Conservation (phyloP, 2,113 vertebrate species). For the Connochaetes taurinus region DNA sequence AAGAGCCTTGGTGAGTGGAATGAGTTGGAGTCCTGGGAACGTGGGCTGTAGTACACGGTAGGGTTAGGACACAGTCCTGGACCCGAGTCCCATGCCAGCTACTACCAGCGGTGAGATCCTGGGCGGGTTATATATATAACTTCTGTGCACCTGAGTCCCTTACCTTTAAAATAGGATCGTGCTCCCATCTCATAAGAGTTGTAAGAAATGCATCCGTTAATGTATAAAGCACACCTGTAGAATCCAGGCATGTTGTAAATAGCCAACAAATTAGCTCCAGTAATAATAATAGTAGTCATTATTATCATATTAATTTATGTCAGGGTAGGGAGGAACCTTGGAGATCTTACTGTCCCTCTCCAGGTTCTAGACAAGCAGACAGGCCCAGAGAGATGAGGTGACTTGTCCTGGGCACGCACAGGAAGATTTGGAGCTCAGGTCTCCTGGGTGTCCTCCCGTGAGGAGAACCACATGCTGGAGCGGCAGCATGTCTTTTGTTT, state of each 20-base stretch:
- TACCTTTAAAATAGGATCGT: neutral
- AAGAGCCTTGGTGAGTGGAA: neutral
- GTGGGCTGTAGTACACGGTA: neutral
- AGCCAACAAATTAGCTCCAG: neutral
- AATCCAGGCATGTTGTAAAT: neutral
- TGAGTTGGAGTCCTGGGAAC: neutral
- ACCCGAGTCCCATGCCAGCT: neutral
- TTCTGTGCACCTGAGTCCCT: neutral
- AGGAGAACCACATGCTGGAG: neutral
- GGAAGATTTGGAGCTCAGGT: neutral
- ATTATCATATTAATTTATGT: neutral
- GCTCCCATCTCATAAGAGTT: neutral
- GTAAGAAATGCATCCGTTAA: neutral
- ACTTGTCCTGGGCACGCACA: neutral
- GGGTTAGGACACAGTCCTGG: neutral
- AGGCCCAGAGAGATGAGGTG: neutral
- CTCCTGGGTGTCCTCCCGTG: neutral
- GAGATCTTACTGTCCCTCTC: neutral
- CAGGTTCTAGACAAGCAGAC: neutral
- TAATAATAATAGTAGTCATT: neutral
- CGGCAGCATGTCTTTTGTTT: neutral
- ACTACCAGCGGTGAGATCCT: neutral
- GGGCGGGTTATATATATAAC: neutral
- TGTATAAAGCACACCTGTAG: neutral
- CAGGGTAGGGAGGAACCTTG: neutral